phyloP scores from a whole-genome alignment of 2,113 vertebrate species.

The Melospiza georgiana region DNA sequence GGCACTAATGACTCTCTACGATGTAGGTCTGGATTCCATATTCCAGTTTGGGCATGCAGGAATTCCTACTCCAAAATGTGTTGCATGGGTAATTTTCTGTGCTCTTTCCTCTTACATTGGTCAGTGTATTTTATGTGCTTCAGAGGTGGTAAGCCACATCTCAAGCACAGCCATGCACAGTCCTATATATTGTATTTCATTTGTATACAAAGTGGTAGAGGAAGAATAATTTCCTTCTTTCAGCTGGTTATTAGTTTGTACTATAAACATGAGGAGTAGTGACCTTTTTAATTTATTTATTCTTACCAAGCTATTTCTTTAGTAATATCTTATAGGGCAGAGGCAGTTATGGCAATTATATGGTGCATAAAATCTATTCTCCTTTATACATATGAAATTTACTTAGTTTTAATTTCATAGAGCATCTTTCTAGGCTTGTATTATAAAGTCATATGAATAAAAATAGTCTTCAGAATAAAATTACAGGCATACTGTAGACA shows the following conservation, averaged over 20 bases:
- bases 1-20: neutral
- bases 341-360: slow-evolving; percentile 54
- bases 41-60: neutral
- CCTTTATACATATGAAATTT: slow-evolving; percentile 30
- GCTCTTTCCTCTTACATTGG: neutral
- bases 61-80: neutral
- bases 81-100: neutral
- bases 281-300: slow-evolving; percentile 55
- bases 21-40: neutral
- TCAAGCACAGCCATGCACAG: neutral
- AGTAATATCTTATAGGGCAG: slow-evolving; percentile 19
- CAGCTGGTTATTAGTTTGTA: slow-evolving; percentile 12
- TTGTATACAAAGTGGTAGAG: neutral
- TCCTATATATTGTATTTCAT: neutral
- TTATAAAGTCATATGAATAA: neutral
- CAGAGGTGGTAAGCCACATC: neutral
- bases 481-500: neutral
- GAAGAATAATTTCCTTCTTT: slow-evolving; percentile 36
- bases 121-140: neutral
- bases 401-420: slow-evolving; percentile 40
- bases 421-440: neutral
- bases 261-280: slow-evolving; percentile 7
- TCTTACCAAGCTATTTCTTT: slow-evolving; percentile 36
- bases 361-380: slow-evolving; percentile 38
- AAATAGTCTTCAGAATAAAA: neutral